Evolutionary conservation across 2,113 vertebrate species (phyloP).

Genomic region (Paracyprichromis sp.): DNA sequence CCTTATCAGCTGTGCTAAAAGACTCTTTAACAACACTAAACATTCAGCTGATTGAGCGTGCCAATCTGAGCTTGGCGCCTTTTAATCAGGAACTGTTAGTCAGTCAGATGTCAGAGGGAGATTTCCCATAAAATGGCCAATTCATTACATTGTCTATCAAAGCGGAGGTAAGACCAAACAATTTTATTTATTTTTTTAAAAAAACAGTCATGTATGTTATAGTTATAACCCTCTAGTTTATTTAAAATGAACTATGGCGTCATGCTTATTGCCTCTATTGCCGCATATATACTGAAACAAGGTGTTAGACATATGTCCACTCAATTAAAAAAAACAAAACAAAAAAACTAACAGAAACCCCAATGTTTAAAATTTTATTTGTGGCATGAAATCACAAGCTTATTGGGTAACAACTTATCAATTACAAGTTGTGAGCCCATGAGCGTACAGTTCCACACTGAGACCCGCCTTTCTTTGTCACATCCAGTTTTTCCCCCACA

Average conservation of each 20-base stretch:
- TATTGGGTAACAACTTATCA: neutral
- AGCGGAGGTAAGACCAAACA: neutral
- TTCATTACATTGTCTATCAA: neutral
- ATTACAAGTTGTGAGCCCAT: neutral
- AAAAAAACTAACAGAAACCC: neutral
- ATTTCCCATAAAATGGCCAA: neutral
- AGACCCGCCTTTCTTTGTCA: neutral
- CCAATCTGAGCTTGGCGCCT: neutral
- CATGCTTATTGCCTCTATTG: neutral
- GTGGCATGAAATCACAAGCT: neutral
- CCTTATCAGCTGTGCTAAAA: neutral
- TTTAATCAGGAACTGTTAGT: neutral
- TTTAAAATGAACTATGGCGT: neutral
- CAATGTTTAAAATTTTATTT: neutral
- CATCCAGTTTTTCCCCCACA: fast-evolving
- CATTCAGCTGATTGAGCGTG: neutral
- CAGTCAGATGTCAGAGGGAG: neutral
- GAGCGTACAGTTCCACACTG: neutral
- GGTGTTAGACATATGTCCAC: neutral
- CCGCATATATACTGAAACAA: neutral
- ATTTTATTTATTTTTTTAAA: neutral
- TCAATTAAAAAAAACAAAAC: neutral
- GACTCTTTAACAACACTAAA: neutral
- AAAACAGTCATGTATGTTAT: neutral
- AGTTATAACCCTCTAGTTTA: neutral